Evolutionary conservation across 2,888 invertebrate genomes (phyloP).

Genomic region (Noctuana brunneofusca): DNA sequence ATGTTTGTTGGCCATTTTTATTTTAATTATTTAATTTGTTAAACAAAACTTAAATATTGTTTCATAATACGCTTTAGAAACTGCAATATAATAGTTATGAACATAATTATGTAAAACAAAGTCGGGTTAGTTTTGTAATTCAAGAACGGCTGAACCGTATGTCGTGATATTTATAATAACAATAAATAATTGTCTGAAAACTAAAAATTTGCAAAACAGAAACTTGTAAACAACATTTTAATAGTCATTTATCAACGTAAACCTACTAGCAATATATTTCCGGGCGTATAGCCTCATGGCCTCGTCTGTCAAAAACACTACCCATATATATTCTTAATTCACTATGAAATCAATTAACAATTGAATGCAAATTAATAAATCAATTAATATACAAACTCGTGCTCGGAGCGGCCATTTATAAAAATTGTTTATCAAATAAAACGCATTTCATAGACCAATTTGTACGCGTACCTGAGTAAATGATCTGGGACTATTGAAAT

Average conservation of each 20-base stretch:
- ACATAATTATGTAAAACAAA: too few species aligned
- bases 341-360: conserved; percentile 40
- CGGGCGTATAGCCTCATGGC: conserved; percentile 14
- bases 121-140: too few species aligned
- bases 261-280: conserved; percentile 9
- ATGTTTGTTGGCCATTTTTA: neutral
- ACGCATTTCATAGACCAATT: neutral
- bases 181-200: too few species aligned
- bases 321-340: conserved; percentile 32
- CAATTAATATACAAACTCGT: conserved; percentile 39
- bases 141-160: too few species aligned
- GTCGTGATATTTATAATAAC: too few species aligned
- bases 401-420: conserved; percentile 36
- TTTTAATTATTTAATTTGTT: too few species aligned
- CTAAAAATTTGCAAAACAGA: neutral
- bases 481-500: too few species aligned
- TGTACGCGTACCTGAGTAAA: neutral
- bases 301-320: conserved; percentile 27
- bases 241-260: conserved; percentile 20
- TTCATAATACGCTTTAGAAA: neutral
- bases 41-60: too few species aligned
- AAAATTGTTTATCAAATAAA: conserved; percentile 12
- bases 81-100: neutral
- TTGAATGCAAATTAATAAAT: conserved; percentile 47
- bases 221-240: neutral